These are phyloP conservation scores for Meleagris gallopavo DNA, from an alignment of 2,113 vertebrate species.

Conservation along the genomic window DNA sequence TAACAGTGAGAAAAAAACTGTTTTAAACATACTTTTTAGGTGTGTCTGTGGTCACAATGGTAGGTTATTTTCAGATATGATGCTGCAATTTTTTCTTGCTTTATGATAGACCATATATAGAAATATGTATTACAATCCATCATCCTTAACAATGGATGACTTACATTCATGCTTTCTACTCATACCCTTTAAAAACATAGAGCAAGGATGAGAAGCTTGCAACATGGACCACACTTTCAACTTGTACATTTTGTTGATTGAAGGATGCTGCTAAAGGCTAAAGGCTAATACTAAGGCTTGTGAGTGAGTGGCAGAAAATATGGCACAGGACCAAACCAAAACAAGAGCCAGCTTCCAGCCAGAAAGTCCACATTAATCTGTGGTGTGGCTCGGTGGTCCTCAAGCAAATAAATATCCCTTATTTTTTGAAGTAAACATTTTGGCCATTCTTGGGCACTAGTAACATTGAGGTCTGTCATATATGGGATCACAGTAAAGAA, in stretches of 20 bases:
- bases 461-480: background rate
- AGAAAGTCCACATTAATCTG: background rate
- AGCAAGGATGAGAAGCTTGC: background rate
- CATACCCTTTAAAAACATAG: background rate
- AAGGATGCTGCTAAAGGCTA: background rate
- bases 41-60: background rate
- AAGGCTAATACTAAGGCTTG: background rate
- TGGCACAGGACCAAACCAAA: fast-evolving
- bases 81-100: background rate
- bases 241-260: background rate
- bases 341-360: background rate
- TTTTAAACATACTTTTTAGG: background rate
- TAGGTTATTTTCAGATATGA: background rate
- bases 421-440: background rate
- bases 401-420: background rate
- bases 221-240: background rate
- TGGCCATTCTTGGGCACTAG: background rate
- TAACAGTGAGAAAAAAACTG: background rate
- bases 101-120: background rate
- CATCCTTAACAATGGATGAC: background rate
- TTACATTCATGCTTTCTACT: background rate
- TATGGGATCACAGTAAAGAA: background rate
- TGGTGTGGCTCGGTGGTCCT: background rate
- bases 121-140: background rate
- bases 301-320: background rate